Percentiles rank a stretch among this genome's conserved stretches.
phyloP scores from a whole-genome alignment of 2,113 vertebrate species.

The Silurus glanis region DNA sequence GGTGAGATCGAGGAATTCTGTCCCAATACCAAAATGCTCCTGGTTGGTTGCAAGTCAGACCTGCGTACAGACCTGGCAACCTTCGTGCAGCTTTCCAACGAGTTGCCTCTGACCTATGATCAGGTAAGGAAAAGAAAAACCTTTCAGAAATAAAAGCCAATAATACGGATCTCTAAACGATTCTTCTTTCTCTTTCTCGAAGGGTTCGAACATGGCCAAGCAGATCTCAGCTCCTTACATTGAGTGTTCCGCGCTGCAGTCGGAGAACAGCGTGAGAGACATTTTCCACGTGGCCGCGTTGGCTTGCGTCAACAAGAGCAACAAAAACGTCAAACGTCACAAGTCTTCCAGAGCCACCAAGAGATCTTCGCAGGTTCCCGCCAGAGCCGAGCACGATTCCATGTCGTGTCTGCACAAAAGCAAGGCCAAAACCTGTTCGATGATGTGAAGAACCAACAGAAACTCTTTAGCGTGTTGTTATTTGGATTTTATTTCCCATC shows the following conservation, averaged over 20 bases:
- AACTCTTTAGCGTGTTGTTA: background rate
- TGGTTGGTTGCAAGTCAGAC: constrained; percentile 91
- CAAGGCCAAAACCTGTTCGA: constrained; percentile 87
- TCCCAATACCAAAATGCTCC: constrained; percentile 87
- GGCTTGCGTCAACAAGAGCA: constrained; percentile 87
- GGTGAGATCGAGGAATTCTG: constrained; percentile 90
- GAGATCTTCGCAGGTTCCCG: constrained; percentile 82
- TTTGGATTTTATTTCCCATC: constrained; percentile 18
- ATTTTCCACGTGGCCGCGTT: constrained; percentile 91
- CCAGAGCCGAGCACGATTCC: constrained; percentile 77
- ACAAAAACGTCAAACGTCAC: constrained; percentile 84
- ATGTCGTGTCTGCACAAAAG: constrained; percentile 82
- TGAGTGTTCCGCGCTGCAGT: constrained; percentile 88
- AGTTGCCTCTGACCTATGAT: constrained; percentile 86
- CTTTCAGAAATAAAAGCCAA: background rate
- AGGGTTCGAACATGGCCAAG: constrained; percentile 89
- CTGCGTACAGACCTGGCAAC: constrained; percentile 87
- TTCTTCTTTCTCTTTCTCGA: constrained; percentile 33
- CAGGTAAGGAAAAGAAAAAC: constrained; percentile 69
- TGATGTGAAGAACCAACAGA: constrained; percentile 72
- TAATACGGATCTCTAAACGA: background rate
- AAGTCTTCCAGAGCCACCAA: constrained; percentile 85
- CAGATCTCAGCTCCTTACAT: constrained; percentile 89
- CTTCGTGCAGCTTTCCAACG: constrained; percentile 82
- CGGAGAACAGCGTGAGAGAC: constrained; percentile 90